Conservation (phyloP, 64 coral and sea anemone species). For the Exaiptasia diaphana region DNA sequence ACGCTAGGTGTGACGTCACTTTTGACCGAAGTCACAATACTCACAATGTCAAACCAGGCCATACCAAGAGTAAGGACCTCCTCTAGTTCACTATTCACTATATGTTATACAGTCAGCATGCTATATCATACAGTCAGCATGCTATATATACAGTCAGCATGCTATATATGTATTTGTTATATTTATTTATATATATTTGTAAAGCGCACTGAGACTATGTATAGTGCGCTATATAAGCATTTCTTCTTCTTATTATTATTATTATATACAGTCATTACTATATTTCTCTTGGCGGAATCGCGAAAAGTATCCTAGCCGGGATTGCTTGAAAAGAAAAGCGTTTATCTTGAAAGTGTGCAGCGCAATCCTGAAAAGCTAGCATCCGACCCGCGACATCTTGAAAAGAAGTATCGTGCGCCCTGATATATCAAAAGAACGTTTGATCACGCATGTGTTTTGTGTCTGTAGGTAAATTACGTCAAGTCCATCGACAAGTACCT, state of each 20-base stretch:
- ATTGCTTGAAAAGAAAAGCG: background rate
- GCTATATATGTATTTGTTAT: background rate
- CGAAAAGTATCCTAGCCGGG: no score
- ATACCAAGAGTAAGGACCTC: conserved; percentile 61
- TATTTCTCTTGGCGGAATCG: no score
- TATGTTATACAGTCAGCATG: background rate
- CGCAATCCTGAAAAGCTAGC: background rate
- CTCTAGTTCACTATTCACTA: background rate
- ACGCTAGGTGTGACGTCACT: conserved; percentile 64
- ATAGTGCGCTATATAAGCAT: background rate
- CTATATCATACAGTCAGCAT: background rate
- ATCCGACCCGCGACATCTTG: background rate
- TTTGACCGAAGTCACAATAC: conserved; percentile 65
- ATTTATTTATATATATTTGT: background rate
- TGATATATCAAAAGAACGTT: background rate
- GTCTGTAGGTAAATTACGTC: conserved; percentile 61
- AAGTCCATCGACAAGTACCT: conserved; percentile 81
- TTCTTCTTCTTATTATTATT: background rate
- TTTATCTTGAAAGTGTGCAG: background rate
- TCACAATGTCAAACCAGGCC: conserved; percentile 71
- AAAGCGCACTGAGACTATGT: background rate
- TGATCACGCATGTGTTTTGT: background rate
- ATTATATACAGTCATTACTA: no score
- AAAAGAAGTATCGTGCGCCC: no score
- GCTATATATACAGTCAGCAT: background rate